These are phyloP conservation scores for Altica lythri DNA, from an alignment of 2,888 invertebrate species.

Conservation along the genomic window DNA sequence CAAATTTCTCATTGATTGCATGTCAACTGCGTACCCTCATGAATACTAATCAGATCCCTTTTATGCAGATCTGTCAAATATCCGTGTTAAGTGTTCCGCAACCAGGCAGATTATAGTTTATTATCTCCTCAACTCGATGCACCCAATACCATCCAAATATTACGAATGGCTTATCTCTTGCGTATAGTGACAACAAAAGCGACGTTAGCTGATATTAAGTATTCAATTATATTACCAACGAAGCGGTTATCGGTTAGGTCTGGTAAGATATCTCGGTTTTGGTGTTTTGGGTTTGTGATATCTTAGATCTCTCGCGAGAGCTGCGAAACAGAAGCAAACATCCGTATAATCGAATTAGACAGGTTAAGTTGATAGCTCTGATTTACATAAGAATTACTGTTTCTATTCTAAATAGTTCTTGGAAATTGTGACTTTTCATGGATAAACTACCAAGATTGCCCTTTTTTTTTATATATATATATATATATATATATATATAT, in stretches of 20 bases:
- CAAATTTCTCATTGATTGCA: too few species aligned
- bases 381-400: too few species aligned
- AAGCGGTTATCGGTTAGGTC: constrained; percentile 29
- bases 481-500: too few species aligned
- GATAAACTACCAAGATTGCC: too few species aligned
- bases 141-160: constrained; percentile 29
- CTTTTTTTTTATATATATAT: too few species aligned
- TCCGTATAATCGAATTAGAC: constrained; percentile 12
- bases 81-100: constrained; percentile 6
- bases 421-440: too few species aligned
- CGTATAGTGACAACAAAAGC: constrained; percentile 29
- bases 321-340: constrained; percentile 1
- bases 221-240: constrained; percentile 28
- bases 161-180: constrained; percentile 31
- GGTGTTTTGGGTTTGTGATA: constrained; percentile 1
- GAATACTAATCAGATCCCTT: constrained; percentile 16
- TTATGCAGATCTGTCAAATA: constrained; percentile 18
- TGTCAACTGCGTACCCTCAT: too few species aligned
- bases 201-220: constrained; percentile 27
- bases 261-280: constrained; percentile 25
- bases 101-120: neutral
- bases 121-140: constrained; percentile 28
- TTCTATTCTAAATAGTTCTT: too few species aligned
- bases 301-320: constrained; percentile 7
- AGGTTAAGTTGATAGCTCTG: constrained; percentile 14